These are phyloP conservation scores for Gobio occitaniae DNA, from an alignment of 2,797 vertebrate species.

Conservation along the genomic window DNA sequence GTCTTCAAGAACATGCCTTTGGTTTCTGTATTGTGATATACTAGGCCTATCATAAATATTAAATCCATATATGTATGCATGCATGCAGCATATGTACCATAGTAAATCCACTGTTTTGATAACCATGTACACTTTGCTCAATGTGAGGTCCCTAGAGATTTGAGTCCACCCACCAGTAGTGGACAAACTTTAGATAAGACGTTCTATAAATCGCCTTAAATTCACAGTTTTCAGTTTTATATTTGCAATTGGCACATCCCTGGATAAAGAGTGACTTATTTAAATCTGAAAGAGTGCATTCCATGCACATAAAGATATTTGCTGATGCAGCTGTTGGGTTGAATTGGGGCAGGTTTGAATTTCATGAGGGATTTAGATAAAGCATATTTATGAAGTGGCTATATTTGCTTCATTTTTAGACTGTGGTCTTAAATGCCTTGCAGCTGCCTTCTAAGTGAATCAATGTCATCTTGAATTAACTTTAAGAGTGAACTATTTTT, in stretches of 20 bases:
- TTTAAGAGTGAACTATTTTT: background rate
- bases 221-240: background rate
- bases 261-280: slow-evolving; percentile 20
- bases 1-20: background rate
- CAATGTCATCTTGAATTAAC: background rate
- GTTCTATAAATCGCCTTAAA: background rate
- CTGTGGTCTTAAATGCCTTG: background rate
- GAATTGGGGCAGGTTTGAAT: slow-evolving; percentile 24
- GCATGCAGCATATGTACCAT: background rate
- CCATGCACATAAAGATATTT: slow-evolving; percentile 16
- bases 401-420: background rate
- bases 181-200: background rate
- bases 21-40: background rate
- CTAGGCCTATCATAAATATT: background rate
- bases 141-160: background rate
- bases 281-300: slow-evolving; percentile 19
- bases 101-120: background rate
- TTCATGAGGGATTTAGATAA: slow-evolving; percentile 27
- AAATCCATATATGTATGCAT: background rate
- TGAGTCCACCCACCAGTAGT: background rate
- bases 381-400: background rate
- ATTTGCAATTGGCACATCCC: background rate
- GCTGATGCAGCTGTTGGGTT: slow-evolving; percentile 8
- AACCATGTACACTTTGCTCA: background rate
- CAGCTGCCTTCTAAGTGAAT: background rate